These are phyloP conservation scores for Apodemia mormo DNA, from an alignment of 2,888 invertebrate species.

Conservation along the genomic window DNA sequence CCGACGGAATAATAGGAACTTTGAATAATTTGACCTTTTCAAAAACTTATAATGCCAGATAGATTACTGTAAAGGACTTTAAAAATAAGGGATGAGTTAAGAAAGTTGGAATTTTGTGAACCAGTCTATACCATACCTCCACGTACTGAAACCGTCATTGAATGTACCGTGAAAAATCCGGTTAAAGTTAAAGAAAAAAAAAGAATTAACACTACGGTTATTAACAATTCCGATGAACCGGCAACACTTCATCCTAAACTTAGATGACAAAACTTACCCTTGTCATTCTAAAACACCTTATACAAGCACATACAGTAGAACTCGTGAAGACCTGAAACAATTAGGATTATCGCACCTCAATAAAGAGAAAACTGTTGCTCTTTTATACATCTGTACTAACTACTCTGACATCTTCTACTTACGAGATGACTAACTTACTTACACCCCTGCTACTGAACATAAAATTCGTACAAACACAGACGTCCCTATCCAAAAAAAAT, in stretches of 20 bases:
- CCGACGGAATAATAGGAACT: constrained; percentile 25
- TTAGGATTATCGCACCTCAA: neutral
- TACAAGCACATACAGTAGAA: no score
- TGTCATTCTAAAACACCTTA: no score
- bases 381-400: neutral
- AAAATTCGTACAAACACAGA: neutral
- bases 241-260: no score
- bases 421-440: neutral
- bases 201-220: no score
- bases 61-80: neutral
- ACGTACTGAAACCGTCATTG: no score
- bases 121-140: no score
- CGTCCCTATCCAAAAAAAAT: neutral
- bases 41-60: constrained; percentile 11
- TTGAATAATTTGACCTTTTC: constrained; percentile 19
- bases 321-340: neutral
- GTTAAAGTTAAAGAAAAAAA: no score
- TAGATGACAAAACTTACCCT: no score
- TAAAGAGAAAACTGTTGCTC: neutral
- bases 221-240: no score
- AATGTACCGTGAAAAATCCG: no score
- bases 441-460: neutral
- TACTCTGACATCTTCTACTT: neutral
- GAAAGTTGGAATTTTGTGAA: no score
- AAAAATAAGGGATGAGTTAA: neutral